Evolutionary conservation across 1,140 invertebrate genomes (phyloP), one percentile per base, ranked within the genome.

Genomic region (Apocrypta bakeri): DNA sequence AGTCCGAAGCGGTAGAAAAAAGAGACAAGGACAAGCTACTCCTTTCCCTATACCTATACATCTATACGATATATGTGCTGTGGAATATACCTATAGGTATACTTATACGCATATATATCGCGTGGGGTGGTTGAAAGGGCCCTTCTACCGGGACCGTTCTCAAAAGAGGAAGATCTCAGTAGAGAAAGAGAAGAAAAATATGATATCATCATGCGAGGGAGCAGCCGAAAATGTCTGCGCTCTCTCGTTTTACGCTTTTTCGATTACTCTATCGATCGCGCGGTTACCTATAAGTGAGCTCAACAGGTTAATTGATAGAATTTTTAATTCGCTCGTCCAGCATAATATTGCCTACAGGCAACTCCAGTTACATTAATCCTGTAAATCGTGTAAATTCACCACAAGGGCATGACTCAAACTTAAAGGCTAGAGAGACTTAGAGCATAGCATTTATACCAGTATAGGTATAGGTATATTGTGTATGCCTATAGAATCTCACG

Each of bases 131-230:
- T 21, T 17, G 64, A 37, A 37, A n/a, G 33, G 31, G 63, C n/a
- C n/a, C 33, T 27, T 1, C 37, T 31, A 4, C 64, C 64, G n/a
- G 68, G 21, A 31, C 68, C 2, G 9, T 79, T 69, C 68, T n/a
- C 79, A 66, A 66, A 66, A 66, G 27, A 29, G 25, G 42, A 11
- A 61, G 27, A 48, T 24, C 24, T 4, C 21, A 6, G 21, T n/a
- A 73, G 37, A 73, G 71, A 73, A 40, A 29, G 66, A 79, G 17
- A 78, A 21, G 64, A 85, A 86, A 66, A 83, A 83, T 83, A 83
- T 83, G 82, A 83, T 83, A 83, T 83, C 82, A 83, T 83, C 82
- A 76, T 82, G 84, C 81, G 82, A 85, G 77, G 83, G 81, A 81
- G 42, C n/a, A n/a, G 75, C 83, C 82, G n/a, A n/a, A n/a, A 74